phyloP scores from a whole-genome alignment of 2,888 invertebrate genomes.

The Parnassius glacialis region DNA sequence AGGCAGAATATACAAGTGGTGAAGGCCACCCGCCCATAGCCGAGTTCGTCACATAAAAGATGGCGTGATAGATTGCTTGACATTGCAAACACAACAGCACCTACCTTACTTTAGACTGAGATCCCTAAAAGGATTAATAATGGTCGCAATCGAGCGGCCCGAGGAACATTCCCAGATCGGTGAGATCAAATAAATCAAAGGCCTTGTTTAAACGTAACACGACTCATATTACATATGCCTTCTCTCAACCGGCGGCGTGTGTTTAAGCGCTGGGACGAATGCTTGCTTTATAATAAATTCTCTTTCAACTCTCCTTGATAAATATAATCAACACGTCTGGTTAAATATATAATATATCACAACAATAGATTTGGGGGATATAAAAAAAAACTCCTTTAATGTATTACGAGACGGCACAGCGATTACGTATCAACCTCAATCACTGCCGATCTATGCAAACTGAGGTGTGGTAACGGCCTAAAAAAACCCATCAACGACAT shows the following conservation, averaged over 20 bases:
- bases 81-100: background rate
- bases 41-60: too few relatives aligned
- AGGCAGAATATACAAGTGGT: too few relatives aligned
- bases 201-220: constrained; percentile 6
- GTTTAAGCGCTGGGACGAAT: constrained; percentile 5
- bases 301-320: constrained; percentile 21
- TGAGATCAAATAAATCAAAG: constrained; percentile 20
- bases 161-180: constrained; percentile 8
- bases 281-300: constrained; percentile 13
- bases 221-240: constrained; percentile 10
- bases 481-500: too few relatives aligned
- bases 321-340: background rate
- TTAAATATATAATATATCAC: too few relatives aligned
- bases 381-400: too few relatives aligned
- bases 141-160: background rate
- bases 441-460: too few relatives aligned
- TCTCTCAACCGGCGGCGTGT: constrained; percentile 4
- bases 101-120: background rate
- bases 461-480: too few relatives aligned
- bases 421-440: too few relatives aligned
- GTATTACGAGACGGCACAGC: too few relatives aligned
- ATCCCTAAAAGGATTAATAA: constrained; percentile 5
- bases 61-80: background rate
- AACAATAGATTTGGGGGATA: too few relatives aligned
- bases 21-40: too few relatives aligned